phyloP scores from a whole-genome alignment of 1,140 invertebrate species.

The Leptinotarsa texana region DNA sequence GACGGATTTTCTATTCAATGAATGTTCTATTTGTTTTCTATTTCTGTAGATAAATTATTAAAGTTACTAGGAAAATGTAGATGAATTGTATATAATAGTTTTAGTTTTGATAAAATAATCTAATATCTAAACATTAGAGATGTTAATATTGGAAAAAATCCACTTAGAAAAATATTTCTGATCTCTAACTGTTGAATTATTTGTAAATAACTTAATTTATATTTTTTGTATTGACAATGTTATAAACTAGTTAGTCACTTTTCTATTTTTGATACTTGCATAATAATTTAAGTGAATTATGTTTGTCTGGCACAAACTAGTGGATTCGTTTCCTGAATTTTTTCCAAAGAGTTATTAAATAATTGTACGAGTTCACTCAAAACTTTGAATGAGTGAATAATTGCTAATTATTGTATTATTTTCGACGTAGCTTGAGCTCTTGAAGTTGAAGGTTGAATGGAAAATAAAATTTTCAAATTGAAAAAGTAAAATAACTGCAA shows the following conservation, averaged over 20 bases:
- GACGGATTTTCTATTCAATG: not conserved
- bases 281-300: not conserved
- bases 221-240: conserved; percentile 38
- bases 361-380: not conserved
- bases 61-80: conserved; percentile 7
- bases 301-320: too few species aligned
- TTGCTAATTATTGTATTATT: too few species aligned
- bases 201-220: conserved; percentile 44
- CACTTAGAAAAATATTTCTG: conserved; percentile 34
- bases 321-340: not conserved
- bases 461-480: not conserved
- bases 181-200: conserved; percentile 44
- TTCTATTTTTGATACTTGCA: conserved; percentile 28
- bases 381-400: not conserved
- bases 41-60: conserved; percentile 3
- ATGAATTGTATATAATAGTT: conserved; percentile 16
- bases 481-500: conserved; percentile 11
- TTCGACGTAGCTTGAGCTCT: too few species aligned
- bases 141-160: conserved; percentile 13
- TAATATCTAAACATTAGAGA: not conserved
- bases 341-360: not conserved
- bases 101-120: conserved; percentile 9
- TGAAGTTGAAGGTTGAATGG: not conserved
- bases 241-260: conserved; percentile 22
- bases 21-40: conserved; percentile 17